Conservation (phyloP, 2,888 invertebrate species). For the Arctia plantaginis region DNA sequence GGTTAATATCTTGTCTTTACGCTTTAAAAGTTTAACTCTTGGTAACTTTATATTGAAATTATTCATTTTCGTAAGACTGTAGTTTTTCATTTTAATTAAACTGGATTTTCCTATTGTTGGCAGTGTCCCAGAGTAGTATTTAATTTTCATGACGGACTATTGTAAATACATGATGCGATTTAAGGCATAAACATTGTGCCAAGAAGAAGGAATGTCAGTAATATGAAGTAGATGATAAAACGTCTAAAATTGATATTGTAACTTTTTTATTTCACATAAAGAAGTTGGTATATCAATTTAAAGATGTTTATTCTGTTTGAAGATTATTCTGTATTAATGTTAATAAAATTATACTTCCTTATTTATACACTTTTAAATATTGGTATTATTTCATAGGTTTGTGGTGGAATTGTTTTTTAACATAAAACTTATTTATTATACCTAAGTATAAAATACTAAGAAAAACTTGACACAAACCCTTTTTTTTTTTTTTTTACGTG, state of each 20-base stretch:
- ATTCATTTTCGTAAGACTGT: slow-evolving; percentile 6
- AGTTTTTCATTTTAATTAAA: slow-evolving; percentile 21
- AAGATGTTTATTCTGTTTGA: neutral
- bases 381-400: neutral
- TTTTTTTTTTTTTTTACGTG: no score
- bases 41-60: slow-evolving; percentile 6
- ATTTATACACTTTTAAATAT: neutral
- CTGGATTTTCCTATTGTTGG: slow-evolving; percentile 1
- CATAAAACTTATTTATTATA: no score
- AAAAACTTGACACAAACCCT: no score
- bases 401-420: neutral
- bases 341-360: neutral
- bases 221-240: neutral
- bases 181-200: neutral
- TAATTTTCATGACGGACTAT: neutral
- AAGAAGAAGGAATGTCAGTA: neutral
- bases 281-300: neutral
- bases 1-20: slow-evolving; percentile 13
- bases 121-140: neutral
- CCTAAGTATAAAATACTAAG: no score
- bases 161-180: neutral
- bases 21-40: neutral
- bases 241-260: neutral
- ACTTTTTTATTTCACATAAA: neutral
- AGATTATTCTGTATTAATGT: neutral